phyloP scores from a whole-genome alignment of 2,888 invertebrate species.

The Idaea straminata region DNA sequence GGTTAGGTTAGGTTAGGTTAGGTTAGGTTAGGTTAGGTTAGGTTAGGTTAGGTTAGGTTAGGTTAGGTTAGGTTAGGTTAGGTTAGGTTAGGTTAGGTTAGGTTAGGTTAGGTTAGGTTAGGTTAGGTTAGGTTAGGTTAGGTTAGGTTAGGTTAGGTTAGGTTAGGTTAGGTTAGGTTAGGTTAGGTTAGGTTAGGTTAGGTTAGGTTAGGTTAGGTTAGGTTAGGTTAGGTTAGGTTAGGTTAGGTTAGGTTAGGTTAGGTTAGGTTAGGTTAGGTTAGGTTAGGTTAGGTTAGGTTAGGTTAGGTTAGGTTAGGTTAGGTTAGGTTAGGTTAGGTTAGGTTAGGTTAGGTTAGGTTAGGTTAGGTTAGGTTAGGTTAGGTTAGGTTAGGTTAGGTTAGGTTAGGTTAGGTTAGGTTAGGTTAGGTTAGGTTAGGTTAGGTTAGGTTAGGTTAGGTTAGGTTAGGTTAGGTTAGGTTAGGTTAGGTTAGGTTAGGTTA shows the following conservation, averaged over 20 bases:
- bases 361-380: slow-evolving; percentile 18
- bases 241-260: slow-evolving; percentile 17
- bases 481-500: slow-evolving; percentile 11
- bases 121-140: slow-evolving; percentile 23
- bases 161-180: slow-evolving; percentile 13
- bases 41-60: slow-evolving; percentile 24
- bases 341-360: slow-evolving; percentile 22
- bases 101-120: slow-evolving; percentile 23
- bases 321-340: slow-evolving; percentile 19
- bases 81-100: slow-evolving; percentile 27
- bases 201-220: slow-evolving; percentile 12
- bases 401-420: slow-evolving; percentile 1
- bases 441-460: slow-evolving; percentile 3
- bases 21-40: too few relatives aligned
- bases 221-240: slow-evolving; percentile 21
- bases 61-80: slow-evolving; percentile 28
- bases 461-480: slow-evolving; percentile 11
- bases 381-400: slow-evolving; percentile 3
- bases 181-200: too few relatives aligned
- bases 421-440: slow-evolving; percentile 8
- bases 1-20: slow-evolving; percentile 17
- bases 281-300: slow-evolving; percentile 20
- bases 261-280: slow-evolving; percentile 21
- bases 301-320: slow-evolving; percentile 21
- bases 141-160: slow-evolving; percentile 26